Conservation (phyloP, 2,113 vertebrate species). For the Otolemur garnettii region DNA sequence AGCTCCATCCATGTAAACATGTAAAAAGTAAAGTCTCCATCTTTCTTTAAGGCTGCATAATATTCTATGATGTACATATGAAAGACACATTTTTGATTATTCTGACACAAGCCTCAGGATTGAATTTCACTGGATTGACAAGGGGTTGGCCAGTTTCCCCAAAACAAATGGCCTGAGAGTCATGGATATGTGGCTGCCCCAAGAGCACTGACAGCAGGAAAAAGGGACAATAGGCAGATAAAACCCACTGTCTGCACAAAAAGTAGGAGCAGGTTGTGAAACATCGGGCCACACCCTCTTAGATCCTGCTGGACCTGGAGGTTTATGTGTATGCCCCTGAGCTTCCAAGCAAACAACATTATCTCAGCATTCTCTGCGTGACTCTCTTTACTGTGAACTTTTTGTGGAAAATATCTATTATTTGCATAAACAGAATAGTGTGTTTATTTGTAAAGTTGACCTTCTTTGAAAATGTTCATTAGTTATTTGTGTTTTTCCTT, state of each 20-base stretch:
- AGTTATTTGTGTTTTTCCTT: neutral
- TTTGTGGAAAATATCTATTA: neutral
- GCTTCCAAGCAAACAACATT: neutral
- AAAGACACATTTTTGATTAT: neutral
- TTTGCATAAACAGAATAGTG: neutral
- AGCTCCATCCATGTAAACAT: too few relatives aligned
- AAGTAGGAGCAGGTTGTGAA: neutral
- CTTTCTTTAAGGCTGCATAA: too few relatives aligned
- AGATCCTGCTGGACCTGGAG: neutral
- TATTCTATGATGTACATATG: too few relatives aligned
- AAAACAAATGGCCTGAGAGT: neutral
- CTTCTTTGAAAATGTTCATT: constrained; percentile 15
- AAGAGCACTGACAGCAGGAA: neutral
- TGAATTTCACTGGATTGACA: neutral
- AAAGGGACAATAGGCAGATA: neutral
- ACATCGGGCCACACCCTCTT: neutral
- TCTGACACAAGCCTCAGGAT: neutral
- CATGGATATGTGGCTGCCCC: neutral
- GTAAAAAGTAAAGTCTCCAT: too few relatives aligned
- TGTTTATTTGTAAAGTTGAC: neutral
- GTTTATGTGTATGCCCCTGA: neutral
- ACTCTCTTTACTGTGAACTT: neutral
- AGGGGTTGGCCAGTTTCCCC: neutral
- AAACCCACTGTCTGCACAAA: rapidly evolving
- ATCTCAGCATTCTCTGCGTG: neutral